Base-by-base conservation (phyloP, 2,888 invertebrate genomes). In the Eristalis tenax region DNA sequence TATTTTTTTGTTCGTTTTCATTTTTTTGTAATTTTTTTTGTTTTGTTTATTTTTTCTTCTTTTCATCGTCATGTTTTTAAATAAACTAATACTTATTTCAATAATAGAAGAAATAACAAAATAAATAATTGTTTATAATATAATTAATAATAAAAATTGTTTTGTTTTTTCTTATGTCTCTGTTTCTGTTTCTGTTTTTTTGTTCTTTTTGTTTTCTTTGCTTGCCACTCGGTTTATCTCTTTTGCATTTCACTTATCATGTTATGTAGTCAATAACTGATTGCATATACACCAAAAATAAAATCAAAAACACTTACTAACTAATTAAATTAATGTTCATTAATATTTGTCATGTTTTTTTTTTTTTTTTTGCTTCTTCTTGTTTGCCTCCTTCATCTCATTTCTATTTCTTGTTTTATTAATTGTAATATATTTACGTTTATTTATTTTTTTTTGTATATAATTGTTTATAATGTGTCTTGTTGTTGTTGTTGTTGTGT, bases 61-160 rank as follows among this genome's bases (percentile, higher is more conserved):
- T 26, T 80, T 76, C 65, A 68, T 70, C 75, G 71, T 64, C 78
- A 75, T 80, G 76, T 75, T 84, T 73, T 84, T 81, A 84, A 84
- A 88, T 88, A 88, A 88, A 88, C 77, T 81, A 88, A 88, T 84
- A 88, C 80, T 84, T 84, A 88, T 88, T 50, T 81, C 77, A 80
- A 77, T 88, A 88, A 88, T 88, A 88, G 88, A 88, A 88, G 88
- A 84, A 84, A 73, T 88, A 88, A 88, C 88, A 88, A 88, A 88
- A 84, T 88, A 88, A 88, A 88, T 88, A 81, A 86, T 87, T 77
- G 87, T 83, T 87, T 63, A 81, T 77, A 83, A 83, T 83, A 71
- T 83, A 81, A 84, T 88, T 80, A 74, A 76, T 87, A 87, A 87
- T 87, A 87, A 80, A 66, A 73, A 66, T 64, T 68, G 40, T 68